Conservation (phyloP, 2,888 invertebrate species). For the Diaphora mendica region DNA sequence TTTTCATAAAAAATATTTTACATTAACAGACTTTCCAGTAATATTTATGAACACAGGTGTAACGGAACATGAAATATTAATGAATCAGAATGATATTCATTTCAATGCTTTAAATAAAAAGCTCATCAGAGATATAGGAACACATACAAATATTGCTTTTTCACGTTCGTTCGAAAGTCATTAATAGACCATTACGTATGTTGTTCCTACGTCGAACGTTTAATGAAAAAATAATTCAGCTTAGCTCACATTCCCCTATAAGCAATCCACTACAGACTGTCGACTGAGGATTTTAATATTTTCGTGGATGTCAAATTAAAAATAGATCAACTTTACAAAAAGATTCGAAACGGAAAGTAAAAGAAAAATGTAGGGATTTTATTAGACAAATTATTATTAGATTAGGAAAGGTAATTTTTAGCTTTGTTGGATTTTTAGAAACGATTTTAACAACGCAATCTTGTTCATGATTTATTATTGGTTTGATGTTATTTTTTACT, state of each 20-base stretch:
- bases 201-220: conserved; percentile 11
- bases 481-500: neutral
- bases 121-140: conserved; percentile 3
- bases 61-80: neutral
- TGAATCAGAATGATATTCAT: neutral
- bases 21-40: neutral
- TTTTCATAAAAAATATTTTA: neutral
- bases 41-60: conserved; percentile 1
- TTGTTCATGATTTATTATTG: neutral
- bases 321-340: neutral
- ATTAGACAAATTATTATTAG: neutral
- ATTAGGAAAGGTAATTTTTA: neutral
- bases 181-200: conserved; percentile 37
- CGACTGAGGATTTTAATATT: neutral
- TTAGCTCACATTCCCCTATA: conserved; percentile 16
- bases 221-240: conserved; percentile 47
- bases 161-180: conserved; percentile 28
- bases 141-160: conserved; percentile 8
- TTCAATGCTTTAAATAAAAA: conserved; percentile 1
- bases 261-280: neutral
- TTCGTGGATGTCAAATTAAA: neutral
- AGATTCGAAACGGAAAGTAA: neutral
- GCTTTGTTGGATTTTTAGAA: neutral
- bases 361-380: neutral
- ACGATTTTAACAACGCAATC: neutral